Evolutionary conservation across 2,113 vertebrate genomes (phyloP), one percentile per base, ranked within the genome.

Genomic region (Microcebus ravelobensis): DNA sequence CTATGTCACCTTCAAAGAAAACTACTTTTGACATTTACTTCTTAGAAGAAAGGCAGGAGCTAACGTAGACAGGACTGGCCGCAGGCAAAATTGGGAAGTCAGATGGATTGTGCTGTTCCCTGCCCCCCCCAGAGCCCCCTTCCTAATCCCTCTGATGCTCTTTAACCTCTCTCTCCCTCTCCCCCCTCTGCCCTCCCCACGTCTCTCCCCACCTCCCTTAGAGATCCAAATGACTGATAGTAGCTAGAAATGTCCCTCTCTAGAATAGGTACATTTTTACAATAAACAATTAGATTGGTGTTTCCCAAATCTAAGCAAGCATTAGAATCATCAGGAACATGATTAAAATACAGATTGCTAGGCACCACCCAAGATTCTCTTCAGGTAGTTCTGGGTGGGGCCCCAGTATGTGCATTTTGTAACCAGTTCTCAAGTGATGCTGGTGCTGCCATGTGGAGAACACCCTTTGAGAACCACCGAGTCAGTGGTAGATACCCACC

Each of bases 1-100:
- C 91, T 93, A 34, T 83, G 94, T 95, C 87, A 25, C 45, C 94
- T 98, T 98, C 96, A 97, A 96, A 97, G 80, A 97, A 98, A 98
- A 98, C 52, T 96, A 81, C 59, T 94, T 97, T 96, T 97, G 96
- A 96, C 96, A 96, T 95, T 97, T 80, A 95, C 95, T 98, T 93
- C 95, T 87, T 57, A 90, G 87, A 95, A 97, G 92, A 92, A 95
- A 42, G 1, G 76, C 86, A 92, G 59, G 65, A 63, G 79, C 42
- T 80, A 77, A 94, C 14, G n/a, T 1, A 89, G 79, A 80, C 88
- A 94, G 81, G 50, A 67, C 23, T 83, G 36, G 70, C 97, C 92
- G 34, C 55, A 80, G 94, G 95, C 93, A 61, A 86, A n/a, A 87
- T 0, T 31, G 79, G 45, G 79, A 73, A 55, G 52, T 11, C 12